phyloP scores from a whole-genome alignment of 1,140 invertebrate species.

The Drosophila subpulchrella region DNA sequence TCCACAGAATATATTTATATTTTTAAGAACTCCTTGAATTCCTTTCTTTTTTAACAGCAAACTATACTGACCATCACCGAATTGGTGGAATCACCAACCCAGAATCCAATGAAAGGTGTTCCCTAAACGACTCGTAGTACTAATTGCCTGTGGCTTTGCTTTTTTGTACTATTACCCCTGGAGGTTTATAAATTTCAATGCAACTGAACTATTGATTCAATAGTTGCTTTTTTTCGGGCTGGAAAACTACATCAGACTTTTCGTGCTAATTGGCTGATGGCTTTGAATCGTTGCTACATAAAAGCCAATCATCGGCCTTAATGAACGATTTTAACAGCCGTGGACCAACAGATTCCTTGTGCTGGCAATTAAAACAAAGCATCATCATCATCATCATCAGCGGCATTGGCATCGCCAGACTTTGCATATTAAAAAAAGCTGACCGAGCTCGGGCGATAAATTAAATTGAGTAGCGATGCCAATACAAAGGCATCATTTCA shows the following conservation, averaged over 20 bases:
- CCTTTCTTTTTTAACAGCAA: neutral
- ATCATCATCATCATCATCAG: conserved; percentile 17
- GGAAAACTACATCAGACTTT: neutral
- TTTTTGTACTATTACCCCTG: neutral
- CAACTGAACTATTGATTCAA: neutral
- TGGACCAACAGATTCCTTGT: conserved; percentile 28
- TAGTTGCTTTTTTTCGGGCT: neutral
- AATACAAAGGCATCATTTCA: conserved; percentile 43
- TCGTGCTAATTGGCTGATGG: conserved; percentile 40
- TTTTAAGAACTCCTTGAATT: too few relatives aligned
- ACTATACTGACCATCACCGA: neutral
- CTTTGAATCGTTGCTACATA: conserved; percentile 44
- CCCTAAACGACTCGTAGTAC: too few relatives aligned
- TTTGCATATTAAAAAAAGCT: conserved; percentile 56
- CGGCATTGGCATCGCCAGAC: conserved; percentile 17
- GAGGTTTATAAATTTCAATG: neutral
- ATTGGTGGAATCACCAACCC: neutral
- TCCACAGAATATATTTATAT: too few relatives aligned
- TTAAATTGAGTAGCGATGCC: conserved; percentile 53
- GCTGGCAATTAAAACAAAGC: conserved; percentile 51
- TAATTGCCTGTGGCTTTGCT: too few relatives aligned
- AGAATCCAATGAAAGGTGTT: neutral
- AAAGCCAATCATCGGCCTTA: conserved; percentile 48
- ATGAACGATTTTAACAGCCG: conserved; percentile 42
- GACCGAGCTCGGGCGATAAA: conserved; percentile 47